Evolutionary conservation across 2,113 vertebrate species (phyloP), one percentile per base, ranked within the genome.

Genomic region (Notechis scutatus): DNA sequence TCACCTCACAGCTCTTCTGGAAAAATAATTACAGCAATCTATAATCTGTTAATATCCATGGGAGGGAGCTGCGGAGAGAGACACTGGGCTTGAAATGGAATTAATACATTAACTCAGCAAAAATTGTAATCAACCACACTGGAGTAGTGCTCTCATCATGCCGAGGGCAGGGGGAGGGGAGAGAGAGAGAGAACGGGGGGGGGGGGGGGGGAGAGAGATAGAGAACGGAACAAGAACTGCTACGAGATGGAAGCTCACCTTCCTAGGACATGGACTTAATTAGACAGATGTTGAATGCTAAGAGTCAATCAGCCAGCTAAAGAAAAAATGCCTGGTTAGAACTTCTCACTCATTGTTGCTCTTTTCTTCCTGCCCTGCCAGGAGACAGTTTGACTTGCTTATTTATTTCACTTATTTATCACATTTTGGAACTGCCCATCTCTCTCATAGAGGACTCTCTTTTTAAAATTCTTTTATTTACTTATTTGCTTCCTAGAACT

Each of bases 21-120:
- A 91, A 39, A 95, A 94, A 91, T 52, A 0, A 26, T 59, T 94
- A 12, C n/a, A 92, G 87, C 91, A 93, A 90, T 0, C 0, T 64
- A 21, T 91, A 81, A 88, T 94, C 34, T 92, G 42, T 93, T 88
- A 52, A 47, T 39, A 94, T 93, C 8, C 85, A 93, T 56, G 93
- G 45, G 88, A 0, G 95, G 90, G 26, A 89, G 4, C 23, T 94
- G 42, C 2, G 7, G 69, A 45, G 42, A 93, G 85, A 93, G 87
- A 52, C 52, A 50, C 91, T 45, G 56, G 47, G 59, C 92, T 94
- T 95, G 90, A 95, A 95, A 96, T 23, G 24, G 92, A 95, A 94
- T 88, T 9, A 87, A 88, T 85, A 15, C 39, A 74, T 95, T 93
- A 26, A 2, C 47, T 94, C n/a, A 89, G 21, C 54, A 50, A 6